Evolutionary conservation across 2,797 vertebrate species (phyloP).

Genomic region (Myotis pilosus): DNA sequence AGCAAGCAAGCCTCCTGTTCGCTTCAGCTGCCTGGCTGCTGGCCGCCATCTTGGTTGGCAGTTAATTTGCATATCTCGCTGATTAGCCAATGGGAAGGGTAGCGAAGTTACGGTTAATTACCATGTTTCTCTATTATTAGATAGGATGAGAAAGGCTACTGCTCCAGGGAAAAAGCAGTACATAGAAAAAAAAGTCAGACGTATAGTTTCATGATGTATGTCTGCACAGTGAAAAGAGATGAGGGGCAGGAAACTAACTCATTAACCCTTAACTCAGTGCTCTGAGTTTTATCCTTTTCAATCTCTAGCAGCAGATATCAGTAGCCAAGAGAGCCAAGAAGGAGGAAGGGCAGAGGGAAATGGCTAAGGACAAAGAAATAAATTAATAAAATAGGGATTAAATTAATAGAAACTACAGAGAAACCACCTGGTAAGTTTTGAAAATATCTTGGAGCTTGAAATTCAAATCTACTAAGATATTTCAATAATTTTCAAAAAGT

Average conservation of each 20-base stretch:
- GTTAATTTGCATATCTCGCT: too few species aligned
- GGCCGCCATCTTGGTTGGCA: too few species aligned
- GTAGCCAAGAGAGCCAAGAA: neutral
- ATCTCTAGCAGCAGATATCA: neutral
- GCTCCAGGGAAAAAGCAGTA: neutral
- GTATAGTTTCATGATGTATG: neutral
- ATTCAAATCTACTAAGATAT: slow-evolving; percentile 14
- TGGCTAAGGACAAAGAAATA: neutral
- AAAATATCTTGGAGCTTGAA: slow-evolving; percentile 2
- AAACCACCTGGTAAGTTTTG: neutral
- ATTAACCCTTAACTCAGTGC: neutral
- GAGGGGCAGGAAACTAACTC: neutral
- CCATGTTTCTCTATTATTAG: too few species aligned
- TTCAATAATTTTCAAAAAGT: neutral
- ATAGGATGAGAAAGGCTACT: neutral
- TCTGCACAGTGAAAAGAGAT: neutral
- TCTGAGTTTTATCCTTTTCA: neutral
- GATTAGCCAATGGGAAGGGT: too few species aligned
- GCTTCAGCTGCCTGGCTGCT: too few species aligned
- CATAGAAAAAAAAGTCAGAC: neutral
- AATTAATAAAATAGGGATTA: neutral
- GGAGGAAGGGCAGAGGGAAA: neutral
- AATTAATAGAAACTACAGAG: neutral
- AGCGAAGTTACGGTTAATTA: too few species aligned
- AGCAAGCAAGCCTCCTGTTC: too few species aligned